Evolutionary conservation across 1,140 invertebrate species (phyloP).

Genomic region (Conus ventricosus): DNA sequence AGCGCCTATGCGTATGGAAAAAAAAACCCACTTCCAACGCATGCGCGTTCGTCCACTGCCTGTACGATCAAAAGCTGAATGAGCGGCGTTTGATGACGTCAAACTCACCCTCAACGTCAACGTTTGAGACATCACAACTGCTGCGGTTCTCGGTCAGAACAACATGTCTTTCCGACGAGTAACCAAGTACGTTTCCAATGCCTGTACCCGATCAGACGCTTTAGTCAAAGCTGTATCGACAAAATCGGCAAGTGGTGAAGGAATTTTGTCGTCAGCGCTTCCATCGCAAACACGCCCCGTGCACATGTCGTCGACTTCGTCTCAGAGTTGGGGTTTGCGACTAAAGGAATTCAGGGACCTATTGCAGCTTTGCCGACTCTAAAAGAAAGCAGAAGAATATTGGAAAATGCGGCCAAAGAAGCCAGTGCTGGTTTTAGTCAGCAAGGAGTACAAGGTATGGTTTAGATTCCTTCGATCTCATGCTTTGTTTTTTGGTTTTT

Average conservation of each 20-base stretch:
- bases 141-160: neutral
- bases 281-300: neutral
- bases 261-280: neutral
- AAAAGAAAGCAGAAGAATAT: constrained; percentile 24
- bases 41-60: no score
- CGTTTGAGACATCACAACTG: no score
- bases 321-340: neutral
- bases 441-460: constrained; percentile 47
- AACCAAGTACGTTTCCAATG: neutral
- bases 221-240: neutral
- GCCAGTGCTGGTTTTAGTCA: constrained; percentile 48
- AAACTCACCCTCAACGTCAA: no score
- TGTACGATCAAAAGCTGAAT: no score
- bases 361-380: neutral
- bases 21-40: no score
- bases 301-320: neutral
- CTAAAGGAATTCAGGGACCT: constrained; percentile 24
- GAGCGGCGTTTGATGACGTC: no score
- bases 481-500: neutral
- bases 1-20: no score
- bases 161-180: neutral
- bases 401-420: constrained; percentile 43
- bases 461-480: neutral
- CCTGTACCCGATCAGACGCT: neutral
- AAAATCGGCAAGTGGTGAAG: neutral